Percentiles rank a stretch among this genome's conserved stretches.
Conservation (phyloP, 1,140 invertebrate species). For the Vanessa atalanta region DNA sequence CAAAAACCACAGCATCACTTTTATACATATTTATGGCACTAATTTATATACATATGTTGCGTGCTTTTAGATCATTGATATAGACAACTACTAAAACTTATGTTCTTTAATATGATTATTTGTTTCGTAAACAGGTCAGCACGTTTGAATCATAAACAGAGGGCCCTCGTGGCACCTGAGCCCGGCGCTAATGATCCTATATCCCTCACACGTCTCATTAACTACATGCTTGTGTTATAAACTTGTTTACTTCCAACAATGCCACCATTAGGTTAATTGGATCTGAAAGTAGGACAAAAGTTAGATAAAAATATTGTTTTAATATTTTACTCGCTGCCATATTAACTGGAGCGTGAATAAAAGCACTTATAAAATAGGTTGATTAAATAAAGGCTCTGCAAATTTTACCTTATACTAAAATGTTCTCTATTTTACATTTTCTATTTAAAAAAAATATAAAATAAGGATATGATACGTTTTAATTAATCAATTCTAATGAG, state of each 20-base stretch:
- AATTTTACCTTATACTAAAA: background rate
- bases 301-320: constrained; percentile 7
- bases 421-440: background rate
- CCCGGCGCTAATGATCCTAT: constrained; percentile 20
- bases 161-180: constrained; percentile 22
- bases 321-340: background rate
- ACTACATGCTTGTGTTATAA: constrained; percentile 16
- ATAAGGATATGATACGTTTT: background rate
- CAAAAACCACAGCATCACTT: too few relatives aligned
- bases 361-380: constrained; percentile 5
- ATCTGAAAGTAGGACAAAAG: constrained; percentile 14
- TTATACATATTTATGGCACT: too few relatives aligned
- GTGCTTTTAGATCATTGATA: background rate
- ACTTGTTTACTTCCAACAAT: constrained; percentile 20
- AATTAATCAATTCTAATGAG: too few relatives aligned
- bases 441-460: background rate
- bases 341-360: background rate
- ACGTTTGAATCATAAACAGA: constrained; percentile 20
- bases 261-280: constrained; percentile 22
- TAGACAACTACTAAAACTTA: background rate
- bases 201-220: constrained; percentile 27
- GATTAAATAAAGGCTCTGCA: background rate
- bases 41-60: too few relatives aligned
- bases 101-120: constrained; percentile 11
- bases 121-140: constrained; percentile 20